Evolutionary conservation across 2,888 invertebrate species (phyloP).

Genomic region (Philereme transversata): DNA sequence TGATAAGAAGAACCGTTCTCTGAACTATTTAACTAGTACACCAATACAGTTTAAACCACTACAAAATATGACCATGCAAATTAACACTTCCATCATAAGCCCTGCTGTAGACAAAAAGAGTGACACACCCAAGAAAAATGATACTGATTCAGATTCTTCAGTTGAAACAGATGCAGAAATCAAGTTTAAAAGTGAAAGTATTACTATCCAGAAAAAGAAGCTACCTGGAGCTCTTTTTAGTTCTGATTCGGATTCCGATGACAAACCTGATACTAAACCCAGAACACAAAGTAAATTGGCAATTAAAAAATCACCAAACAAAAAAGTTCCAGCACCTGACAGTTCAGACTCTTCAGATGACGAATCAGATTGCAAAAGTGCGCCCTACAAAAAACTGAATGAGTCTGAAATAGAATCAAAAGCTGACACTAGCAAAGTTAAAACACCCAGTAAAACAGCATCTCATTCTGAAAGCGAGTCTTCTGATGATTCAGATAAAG

Average conservation of each 20-base stretch:
- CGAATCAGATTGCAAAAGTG: background rate
- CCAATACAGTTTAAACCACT: conserved; percentile 65
- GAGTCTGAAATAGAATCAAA: background rate
- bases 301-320: conserved; percentile 7
- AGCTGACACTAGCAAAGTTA: too few species aligned
- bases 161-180: conserved; percentile 35
- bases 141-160: conserved; percentile 10
- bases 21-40: conserved; percentile 66
- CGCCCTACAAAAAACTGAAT: too few species aligned
- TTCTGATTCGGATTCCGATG: conserved; percentile 14
- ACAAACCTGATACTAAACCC: conserved; percentile 11
- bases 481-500: background rate
- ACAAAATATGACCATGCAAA: conserved; percentile 55
- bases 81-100: conserved; percentile 62
- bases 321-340: conserved; percentile 7
- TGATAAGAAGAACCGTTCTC: conserved; percentile 53
- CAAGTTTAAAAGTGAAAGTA: conserved; percentile 26
- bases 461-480: background rate
- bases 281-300: conserved; percentile 4
- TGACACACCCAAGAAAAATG: conserved; percentile 26
- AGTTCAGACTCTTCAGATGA: conserved; percentile 20
- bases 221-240: conserved; percentile 6
- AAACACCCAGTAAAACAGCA: too few species aligned
- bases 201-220: conserved; percentile 3
- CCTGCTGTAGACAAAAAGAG: conserved; percentile 43